Percentiles rank a stretch among this genome's conserved stretches.
Conservation (phyloP, 2,888 invertebrate species). For the Agrilus mali region DNA sequence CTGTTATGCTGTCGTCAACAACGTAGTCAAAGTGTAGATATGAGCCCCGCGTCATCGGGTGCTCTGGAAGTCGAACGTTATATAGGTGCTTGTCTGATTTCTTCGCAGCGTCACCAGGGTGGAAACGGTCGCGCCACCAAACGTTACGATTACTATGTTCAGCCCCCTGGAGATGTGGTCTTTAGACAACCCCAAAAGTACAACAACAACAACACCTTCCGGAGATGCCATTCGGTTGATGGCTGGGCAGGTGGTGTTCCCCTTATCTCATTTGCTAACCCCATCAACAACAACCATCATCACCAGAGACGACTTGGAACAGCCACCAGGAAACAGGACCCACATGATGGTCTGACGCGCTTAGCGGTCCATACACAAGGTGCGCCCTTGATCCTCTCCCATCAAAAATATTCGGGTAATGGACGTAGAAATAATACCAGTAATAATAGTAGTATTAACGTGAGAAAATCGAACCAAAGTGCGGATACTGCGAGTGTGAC, state of each 20-base stretch:
- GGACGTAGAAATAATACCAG: constrained; percentile 28
- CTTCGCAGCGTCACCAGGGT: constrained; percentile 27
- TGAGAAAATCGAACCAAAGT: constrained; percentile 19
- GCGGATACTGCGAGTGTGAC: constrained; percentile 57
- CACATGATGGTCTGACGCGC: constrained; percentile 49
- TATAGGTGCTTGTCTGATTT: constrained; percentile 49
- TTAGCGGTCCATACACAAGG: constrained; percentile 76
- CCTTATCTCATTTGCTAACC: constrained; percentile 64
- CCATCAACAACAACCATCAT: constrained; percentile 7
- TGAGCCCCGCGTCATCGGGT: constrained; percentile 62
- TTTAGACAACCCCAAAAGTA: constrained; percentile 21
- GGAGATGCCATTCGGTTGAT: constrained; percentile 37
- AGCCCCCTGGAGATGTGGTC: constrained; percentile 19
- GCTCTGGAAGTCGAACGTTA: constrained; percentile 49
- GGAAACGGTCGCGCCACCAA: constrained; percentile 10
- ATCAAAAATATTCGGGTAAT: constrained; percentile 36
- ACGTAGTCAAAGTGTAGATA: constrained; percentile 37
- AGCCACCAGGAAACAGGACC: constrained; percentile 12
- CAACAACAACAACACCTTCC: constrained; percentile 11
- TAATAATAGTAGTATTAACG: constrained; percentile 12
- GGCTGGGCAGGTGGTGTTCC: constrained; percentile 68
- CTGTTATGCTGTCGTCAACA: constrained; percentile 37
- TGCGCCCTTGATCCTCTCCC: constrained; percentile 66
- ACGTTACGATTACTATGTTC: constrained; percentile 37
- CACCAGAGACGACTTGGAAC: constrained; percentile 8